A percentile compares a stretch with the other conserved stretches of the same genome.
These are phyloP conservation scores for Lithophane leautieri DNA, from an alignment of 2,888 invertebrate species.

Conservation along the genomic window DNA sequence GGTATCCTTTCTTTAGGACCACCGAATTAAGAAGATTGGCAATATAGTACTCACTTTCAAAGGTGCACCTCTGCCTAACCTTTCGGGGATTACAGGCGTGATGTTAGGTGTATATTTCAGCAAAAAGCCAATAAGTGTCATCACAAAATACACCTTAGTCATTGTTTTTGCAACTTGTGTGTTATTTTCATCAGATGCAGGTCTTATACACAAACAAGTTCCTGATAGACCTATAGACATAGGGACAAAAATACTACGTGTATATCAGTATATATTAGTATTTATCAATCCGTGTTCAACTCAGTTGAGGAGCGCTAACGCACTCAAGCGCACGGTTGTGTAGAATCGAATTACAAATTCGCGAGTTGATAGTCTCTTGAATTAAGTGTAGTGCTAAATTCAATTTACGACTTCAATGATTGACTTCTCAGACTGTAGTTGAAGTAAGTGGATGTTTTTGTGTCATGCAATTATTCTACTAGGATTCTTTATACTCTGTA, in stretches of 20 bases:
- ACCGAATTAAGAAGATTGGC: no score
- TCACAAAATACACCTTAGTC: slow-evolving; percentile 2
- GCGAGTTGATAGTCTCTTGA: slow-evolving; percentile 9
- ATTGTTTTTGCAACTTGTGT: slow-evolving; percentile 14
- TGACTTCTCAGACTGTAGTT: slow-evolving; percentile 10
- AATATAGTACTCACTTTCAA: no score
- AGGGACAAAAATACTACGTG: not conserved
- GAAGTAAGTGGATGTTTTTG: slow-evolving; percentile 43
- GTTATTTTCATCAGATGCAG: slow-evolving; percentile 2
- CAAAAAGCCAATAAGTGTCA: not conserved
- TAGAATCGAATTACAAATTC: not conserved
- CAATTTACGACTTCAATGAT: slow-evolving; percentile 24
- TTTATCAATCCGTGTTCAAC: slow-evolving; percentile 14
- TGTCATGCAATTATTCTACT: not conserved
- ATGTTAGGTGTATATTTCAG: not conserved
- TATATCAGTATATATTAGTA: not conserved
- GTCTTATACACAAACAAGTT: not conserved
- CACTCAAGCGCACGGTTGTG: slow-evolving; percentile 52
- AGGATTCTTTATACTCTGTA: slow-evolving; percentile 1
- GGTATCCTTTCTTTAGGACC: no score
- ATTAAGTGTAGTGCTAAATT: slow-evolving; percentile 37
- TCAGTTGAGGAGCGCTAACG: slow-evolving; percentile 33
- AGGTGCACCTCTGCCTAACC: not conserved
- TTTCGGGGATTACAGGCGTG: not conserved
- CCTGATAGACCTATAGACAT: not conserved